phyloP scores from a whole-genome alignment of 2,797 vertebrate genomes.

The Philypnodon macrostomus region DNA sequence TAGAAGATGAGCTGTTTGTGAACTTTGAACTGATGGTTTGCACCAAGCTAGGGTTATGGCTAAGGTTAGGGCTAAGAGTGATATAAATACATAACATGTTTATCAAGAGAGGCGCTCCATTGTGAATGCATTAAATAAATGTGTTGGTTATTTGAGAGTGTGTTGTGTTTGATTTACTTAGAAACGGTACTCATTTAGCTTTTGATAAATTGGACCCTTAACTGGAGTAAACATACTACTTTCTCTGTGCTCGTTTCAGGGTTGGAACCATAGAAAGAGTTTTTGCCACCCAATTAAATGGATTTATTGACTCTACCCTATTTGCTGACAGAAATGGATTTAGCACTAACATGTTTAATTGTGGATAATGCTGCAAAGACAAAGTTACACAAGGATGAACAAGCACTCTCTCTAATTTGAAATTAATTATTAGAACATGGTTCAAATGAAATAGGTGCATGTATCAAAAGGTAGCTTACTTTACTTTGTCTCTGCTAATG shows the following conservation, averaged over 20 bases:
- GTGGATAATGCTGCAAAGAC: conserved; percentile 32
- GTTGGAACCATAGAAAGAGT: conserved; percentile 15
- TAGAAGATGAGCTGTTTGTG: background rate
- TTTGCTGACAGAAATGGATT: conserved; percentile 27
- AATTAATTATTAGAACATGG: conserved; percentile 40
- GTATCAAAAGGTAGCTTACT: conserved; percentile 6
- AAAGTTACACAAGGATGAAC: conserved; percentile 42
- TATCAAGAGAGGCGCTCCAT: too few species aligned
- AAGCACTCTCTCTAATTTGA: conserved; percentile 44
- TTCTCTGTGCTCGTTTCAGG: background rate
- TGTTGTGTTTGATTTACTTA: too few species aligned
- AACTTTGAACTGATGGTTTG: background rate
- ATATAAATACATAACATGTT: too few species aligned
- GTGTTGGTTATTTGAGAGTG: too few species aligned
- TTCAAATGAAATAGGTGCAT: conserved; percentile 16
- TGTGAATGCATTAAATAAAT: too few species aligned
- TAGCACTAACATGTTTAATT: conserved; percentile 39
- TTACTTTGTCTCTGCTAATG: conserved; percentile 11
- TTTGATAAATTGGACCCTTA: too few species aligned
- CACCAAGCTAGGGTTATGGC: background rate
- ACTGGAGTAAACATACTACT: background rate
- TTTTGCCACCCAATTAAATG: conserved; percentile 35
- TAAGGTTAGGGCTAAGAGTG: too few species aligned
- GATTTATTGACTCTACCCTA: conserved; percentile 32
- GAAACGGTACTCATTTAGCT: too few species aligned